Percentiles rank a stretch among this genome's conserved stretches.
These are phyloP conservation scores for Penaeus monodon DNA, from an alignment of 2,888 invertebrate genomes.

Conservation along the genomic window DNA sequence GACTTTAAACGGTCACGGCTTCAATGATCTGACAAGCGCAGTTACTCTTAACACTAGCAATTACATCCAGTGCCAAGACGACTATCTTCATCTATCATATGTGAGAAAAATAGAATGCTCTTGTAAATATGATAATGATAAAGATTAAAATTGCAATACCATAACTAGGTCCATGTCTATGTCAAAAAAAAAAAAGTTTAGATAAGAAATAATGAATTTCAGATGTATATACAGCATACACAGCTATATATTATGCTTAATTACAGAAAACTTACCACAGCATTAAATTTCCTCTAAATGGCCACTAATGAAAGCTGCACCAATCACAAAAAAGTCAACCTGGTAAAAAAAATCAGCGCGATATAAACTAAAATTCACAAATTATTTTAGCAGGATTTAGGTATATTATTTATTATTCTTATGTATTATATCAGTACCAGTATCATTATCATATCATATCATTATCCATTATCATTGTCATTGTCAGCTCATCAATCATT, in stretches of 20 bases:
- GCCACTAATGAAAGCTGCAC: constrained; percentile 69
- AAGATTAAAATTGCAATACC: no score
- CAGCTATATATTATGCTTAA: not conserved
- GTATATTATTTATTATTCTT: no score
- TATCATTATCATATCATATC: no score
- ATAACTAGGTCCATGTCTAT: no score
- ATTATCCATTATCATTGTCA: no score
- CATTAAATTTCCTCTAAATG: constrained; percentile 65
- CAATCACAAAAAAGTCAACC: constrained; percentile 71
- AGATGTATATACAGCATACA: not conserved
- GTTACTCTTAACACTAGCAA: constrained; percentile 71
- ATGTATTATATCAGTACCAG: no score
- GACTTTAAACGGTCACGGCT: constrained; percentile 71
- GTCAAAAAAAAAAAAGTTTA: not conserved
- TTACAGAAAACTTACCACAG: constrained; percentile 36
- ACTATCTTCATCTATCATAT: constrained; percentile 67
- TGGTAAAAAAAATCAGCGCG: constrained; percentile 60
- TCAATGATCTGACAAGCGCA: constrained; percentile 71
- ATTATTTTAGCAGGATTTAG: no score
- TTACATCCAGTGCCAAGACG: constrained; percentile 69
- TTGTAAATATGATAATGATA: no score
- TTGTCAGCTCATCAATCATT: no score
- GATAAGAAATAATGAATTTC: not conserved
- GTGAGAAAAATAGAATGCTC: not conserved
- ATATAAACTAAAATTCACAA: no score